These are phyloP conservation scores for Aleiodes testaceus DNA, from an alignment of 2,888 invertebrate species.

Conservation along the genomic window DNA sequence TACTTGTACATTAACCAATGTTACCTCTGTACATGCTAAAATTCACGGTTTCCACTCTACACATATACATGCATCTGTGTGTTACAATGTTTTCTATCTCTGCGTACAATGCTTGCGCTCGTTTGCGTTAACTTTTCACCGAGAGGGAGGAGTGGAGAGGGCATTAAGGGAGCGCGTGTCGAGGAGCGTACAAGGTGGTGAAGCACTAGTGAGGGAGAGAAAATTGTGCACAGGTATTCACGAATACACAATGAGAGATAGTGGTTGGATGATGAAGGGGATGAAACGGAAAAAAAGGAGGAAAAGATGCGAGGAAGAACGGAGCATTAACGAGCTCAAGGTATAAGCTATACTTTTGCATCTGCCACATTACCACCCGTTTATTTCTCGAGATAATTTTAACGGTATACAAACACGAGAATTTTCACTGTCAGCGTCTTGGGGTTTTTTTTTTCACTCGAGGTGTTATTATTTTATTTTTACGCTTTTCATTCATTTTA, in stretches of 20 bases:
- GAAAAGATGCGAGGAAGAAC: slow-evolving; percentile 1
- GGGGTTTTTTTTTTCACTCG: background rate
- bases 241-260: background rate
- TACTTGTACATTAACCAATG: slow-evolving; percentile 40
- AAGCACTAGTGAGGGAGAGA: slow-evolving; percentile 13
- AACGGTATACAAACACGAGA: slow-evolving; percentile 12
- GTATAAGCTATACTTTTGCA: slow-evolving; percentile 34
- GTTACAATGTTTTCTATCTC: slow-evolving; percentile 29
- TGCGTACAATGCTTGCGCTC: slow-evolving; percentile 41
- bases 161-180: slow-evolving; percentile 26
- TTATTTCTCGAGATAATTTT: slow-evolving; percentile 41
- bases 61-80: background rate
- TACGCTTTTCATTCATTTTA: slow-evolving; percentile 7
- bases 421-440: slow-evolving; percentile 10
- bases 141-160: background rate
- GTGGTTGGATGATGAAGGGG: background rate
- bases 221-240: too few species aligned
- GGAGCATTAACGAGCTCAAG: slow-evolving; percentile 40
- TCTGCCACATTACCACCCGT: slow-evolving; percentile 37
- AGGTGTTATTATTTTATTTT: background rate
- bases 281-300: background rate
- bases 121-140: slow-evolving; percentile 40
- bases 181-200: slow-evolving; percentile 1
- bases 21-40: slow-evolving; percentile 5
- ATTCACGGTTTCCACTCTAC: too few species aligned